A percentile compares a stretch with the other conserved stretches of the same genome.
These are phyloP conservation scores for Rhagoletis pomonella DNA, from an alignment of 1,140 invertebrate genomes.

Conservation along the genomic window DNA sequence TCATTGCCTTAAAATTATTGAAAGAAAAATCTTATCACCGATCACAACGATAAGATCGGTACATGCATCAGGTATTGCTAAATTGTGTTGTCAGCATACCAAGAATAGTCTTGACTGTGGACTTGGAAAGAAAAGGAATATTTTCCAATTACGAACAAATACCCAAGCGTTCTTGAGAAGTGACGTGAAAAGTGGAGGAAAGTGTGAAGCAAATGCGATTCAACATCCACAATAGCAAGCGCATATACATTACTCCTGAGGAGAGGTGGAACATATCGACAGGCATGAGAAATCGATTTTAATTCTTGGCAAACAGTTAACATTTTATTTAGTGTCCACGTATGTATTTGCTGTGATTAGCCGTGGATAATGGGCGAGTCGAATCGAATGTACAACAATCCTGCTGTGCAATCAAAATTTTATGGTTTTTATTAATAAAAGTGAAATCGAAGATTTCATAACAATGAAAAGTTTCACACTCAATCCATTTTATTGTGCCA, in stretches of 20 bases:
- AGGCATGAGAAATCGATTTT: conserved; percentile 34
- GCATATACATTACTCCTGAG: too few species aligned
- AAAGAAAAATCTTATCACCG: not conserved
- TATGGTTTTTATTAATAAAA: conserved; percentile 51
- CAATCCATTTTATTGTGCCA: too few species aligned
- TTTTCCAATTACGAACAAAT: too few species aligned
- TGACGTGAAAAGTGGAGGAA: too few species aligned
- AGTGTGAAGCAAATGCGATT: too few species aligned
- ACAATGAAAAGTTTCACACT: conserved; percentile 6
- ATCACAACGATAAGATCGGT: not conserved
- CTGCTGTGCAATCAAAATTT: conserved; percentile 51
- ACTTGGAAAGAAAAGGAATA: too few species aligned
- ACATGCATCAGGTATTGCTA: too few species aligned
- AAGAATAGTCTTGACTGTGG: too few species aligned
- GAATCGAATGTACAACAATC: conserved; percentile 15
- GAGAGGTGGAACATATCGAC: not conserved
- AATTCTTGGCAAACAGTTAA: not conserved
- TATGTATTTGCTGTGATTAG: not conserved
- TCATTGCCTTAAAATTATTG: not conserved
- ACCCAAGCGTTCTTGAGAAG: too few species aligned
- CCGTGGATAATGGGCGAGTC: not conserved
- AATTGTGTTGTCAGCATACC: too few species aligned
- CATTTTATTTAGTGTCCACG: conserved; percentile 10
- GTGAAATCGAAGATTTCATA: not conserved
- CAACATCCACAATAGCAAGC: too few species aligned